These are phyloP conservation scores for Pygocentrus nattereri DNA, from an alignment of 2,797 vertebrate genomes.

Conservation along the genomic window DNA sequence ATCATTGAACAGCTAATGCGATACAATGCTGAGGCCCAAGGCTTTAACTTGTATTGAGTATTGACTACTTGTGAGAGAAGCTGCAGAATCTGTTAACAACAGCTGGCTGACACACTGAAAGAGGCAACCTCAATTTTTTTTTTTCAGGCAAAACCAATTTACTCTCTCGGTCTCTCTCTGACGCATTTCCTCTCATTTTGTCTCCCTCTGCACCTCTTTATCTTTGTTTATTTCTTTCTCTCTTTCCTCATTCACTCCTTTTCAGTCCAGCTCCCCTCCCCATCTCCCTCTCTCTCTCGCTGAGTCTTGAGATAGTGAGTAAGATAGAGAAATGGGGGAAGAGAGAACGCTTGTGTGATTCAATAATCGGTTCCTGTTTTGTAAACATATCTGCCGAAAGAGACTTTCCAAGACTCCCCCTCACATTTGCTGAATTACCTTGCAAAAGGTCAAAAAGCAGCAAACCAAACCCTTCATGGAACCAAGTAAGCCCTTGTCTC, in stretches of 20 bases:
- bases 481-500: constrained; percentile 12
- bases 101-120: constrained; percentile 3
- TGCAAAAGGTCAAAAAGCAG: constrained; percentile 27
- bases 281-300: background rate
- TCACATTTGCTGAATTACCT: constrained; percentile 7
- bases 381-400: constrained; percentile 46
- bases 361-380: constrained; percentile 43
- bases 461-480: background rate
- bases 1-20: background rate
- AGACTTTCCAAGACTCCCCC: constrained; percentile 9
- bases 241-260: constrained; percentile 13
- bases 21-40: background rate
- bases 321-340: background rate
- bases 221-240: constrained; percentile 37
- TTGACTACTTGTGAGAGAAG: constrained; percentile 9
- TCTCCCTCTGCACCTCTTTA: constrained; percentile 13
- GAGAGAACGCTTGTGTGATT: constrained; percentile 37
- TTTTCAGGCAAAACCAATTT: constrained; percentile 12
- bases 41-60: background rate
- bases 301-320: background rate
- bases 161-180: constrained; percentile 4
- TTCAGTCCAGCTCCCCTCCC: background rate
- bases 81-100: constrained; percentile 2
- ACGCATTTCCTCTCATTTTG: constrained; percentile 28
- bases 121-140: constrained; percentile 2